Conservation (phyloP, 2,888 invertebrate genomes). For the Stenurella melanura region DNA sequence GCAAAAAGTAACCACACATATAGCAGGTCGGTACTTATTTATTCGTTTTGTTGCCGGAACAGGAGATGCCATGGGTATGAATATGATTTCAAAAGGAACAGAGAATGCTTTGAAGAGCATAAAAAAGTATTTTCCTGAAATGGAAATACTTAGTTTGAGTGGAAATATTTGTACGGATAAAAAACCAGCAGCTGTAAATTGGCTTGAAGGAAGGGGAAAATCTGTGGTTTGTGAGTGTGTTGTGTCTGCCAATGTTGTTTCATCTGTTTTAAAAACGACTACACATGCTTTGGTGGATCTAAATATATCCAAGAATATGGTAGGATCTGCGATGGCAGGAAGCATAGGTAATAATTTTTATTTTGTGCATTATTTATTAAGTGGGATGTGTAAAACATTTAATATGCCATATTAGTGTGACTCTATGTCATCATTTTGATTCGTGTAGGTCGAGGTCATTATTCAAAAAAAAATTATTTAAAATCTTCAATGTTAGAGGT, state of each 20-base stretch:
- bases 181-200: slow-evolving; percentile 96
- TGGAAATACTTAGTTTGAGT: slow-evolving; percentile 93
- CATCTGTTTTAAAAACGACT: slow-evolving; percentile 87
- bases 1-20: slow-evolving; percentile 84
- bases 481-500: no score
- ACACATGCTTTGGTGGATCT: slow-evolving; percentile 89
- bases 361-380: no score
- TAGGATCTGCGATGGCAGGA: slow-evolving; percentile 95
- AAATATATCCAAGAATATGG: slow-evolving; percentile 93
- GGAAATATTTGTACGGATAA: slow-evolving; percentile 98
- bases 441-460: no score
- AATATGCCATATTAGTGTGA: no score
- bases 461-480: no score
- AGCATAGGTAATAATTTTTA: slow-evolving; percentile 79
- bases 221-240: slow-evolving; percentile 95
- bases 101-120: slow-evolving; percentile 88
- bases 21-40: slow-evolving; percentile 91
- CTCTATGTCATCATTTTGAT: no score
- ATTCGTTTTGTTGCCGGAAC: slow-evolving; percentile 78
- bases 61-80: slow-evolving; percentile 99
- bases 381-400: no score
- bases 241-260: slow-evolving; percentile 84
- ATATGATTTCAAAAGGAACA: slow-evolving; percentile 98
- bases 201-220: slow-evolving; percentile 94
- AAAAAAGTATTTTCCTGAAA: slow-evolving; percentile 84